A percentile compares a stretch with the other conserved stretches of the same genome.
Conservation (phyloP, 2,888 invertebrate species). For the Dicyrtomina minuta region DNA sequence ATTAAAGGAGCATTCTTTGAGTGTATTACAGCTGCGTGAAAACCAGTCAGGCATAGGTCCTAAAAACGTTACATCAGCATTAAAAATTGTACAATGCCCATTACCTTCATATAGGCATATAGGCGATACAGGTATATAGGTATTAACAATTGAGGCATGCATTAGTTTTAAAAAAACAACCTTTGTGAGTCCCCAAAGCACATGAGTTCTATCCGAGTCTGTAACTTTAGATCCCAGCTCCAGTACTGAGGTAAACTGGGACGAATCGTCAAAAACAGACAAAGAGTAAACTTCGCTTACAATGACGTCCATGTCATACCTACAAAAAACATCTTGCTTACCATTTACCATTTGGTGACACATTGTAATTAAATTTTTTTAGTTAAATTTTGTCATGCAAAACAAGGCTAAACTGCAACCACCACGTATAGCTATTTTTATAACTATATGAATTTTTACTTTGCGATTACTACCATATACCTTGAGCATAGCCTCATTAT, state of each 20-base stretch:
- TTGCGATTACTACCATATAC: too few species aligned
- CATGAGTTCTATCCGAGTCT: conserved; percentile 37
- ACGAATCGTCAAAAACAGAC: conserved; percentile 41
- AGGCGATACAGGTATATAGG: too few species aligned
- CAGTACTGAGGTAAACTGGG: conserved; percentile 40
- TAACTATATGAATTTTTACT: too few species aligned
- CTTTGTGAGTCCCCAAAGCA: conserved; percentile 49
- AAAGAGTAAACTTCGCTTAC: conserved; percentile 48
- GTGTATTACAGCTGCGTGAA: conserved; percentile 42
- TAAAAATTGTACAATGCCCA: neutral
- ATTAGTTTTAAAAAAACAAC: conserved; percentile 13
- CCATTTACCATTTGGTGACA: too few species aligned
- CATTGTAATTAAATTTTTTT: too few species aligned
- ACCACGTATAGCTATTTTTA: too few species aligned
- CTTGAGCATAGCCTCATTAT: conserved; percentile 45
- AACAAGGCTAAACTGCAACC: too few species aligned
- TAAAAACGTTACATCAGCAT: conserved; percentile 16
- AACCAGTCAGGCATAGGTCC: conserved; percentile 45
- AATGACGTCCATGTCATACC: conserved; percentile 44
- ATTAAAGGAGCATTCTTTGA: conserved; percentile 36
- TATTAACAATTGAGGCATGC: neutral
- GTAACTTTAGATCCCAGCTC: conserved; percentile 22
- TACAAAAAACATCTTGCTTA: neutral
- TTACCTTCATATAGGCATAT: too few species aligned
- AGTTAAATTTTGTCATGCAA: too few species aligned